Evolutionary conservation across 2,888 invertebrate genomes (phyloP).

Genomic region (Brachyptera risi): DNA sequence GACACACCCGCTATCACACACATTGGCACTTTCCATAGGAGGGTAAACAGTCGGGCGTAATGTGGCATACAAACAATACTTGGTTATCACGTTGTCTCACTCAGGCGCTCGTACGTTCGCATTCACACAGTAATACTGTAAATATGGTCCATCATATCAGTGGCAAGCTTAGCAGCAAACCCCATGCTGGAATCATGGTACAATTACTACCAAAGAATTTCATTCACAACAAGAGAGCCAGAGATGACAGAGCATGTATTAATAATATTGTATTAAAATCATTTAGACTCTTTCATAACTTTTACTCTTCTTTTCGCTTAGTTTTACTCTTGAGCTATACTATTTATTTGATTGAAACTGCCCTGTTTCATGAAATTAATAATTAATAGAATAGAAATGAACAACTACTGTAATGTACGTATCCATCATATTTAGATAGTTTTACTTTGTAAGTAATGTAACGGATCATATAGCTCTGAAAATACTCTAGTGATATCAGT

Average conservation of each 20-base stretch:
- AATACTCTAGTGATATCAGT: too few relatives aligned
- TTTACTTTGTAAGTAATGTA: too few relatives aligned
- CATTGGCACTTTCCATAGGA: slow-evolving; percentile 28
- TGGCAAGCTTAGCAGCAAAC: slow-evolving; percentile 10
- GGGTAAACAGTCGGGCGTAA: slow-evolving; percentile 18
- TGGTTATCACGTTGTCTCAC: slow-evolving; percentile 10
- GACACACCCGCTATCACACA: slow-evolving; percentile 10
- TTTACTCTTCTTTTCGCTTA: background rate
- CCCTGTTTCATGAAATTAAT: too few relatives aligned
- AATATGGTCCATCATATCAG: slow-evolving; percentile 22
- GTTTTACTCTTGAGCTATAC: background rate
- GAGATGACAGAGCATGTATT: background rate
- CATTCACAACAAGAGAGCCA: background rate
- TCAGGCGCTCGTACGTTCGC: background rate
- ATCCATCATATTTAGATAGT: too few relatives aligned
- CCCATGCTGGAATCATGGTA: slow-evolving; percentile 1
- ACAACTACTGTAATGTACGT: too few relatives aligned
- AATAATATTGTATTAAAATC: background rate
- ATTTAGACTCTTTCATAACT: background rate
- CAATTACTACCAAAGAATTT: too few relatives aligned
- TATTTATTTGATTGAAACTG: too few relatives aligned
- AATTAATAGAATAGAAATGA: too few relatives aligned
- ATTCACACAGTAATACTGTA: slow-evolving; percentile 29
- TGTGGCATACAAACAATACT: slow-evolving; percentile 23
- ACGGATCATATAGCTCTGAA: too few relatives aligned